These are phyloP conservation scores for Rhabdophis nuchalis DNA, from an alignment of 2,797 vertebrate species.

Conservation along the genomic window DNA sequence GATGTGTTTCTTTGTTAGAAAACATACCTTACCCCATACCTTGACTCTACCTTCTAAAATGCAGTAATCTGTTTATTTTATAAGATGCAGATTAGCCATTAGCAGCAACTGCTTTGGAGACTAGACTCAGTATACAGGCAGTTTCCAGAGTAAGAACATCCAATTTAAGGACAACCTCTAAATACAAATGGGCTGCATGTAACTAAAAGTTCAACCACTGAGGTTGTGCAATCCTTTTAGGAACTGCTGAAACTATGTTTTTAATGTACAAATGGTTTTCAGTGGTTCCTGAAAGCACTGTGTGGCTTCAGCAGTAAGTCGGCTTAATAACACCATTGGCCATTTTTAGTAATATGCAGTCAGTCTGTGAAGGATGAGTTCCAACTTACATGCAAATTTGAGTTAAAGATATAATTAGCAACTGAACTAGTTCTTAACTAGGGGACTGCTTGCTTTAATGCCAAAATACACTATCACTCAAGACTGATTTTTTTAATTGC, in stretches of 20 bases:
- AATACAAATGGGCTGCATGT: background rate
- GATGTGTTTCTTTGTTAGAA: background rate
- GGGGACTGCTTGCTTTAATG: background rate
- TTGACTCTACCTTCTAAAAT: background rate
- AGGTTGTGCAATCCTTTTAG: background rate
- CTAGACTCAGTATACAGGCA: background rate
- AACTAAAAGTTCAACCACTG: background rate
- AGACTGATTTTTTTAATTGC: background rate
- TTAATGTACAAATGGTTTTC: background rate
- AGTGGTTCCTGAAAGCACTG: background rate
- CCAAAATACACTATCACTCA: background rate
- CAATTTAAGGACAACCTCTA: background rate
- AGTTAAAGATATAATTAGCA: background rate
- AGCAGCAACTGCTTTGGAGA: background rate
- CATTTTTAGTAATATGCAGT: background rate
- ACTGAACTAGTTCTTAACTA: background rate
- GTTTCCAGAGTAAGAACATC: background rate
- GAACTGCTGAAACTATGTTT: background rate
- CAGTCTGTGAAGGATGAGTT: background rate
- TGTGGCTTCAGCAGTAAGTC: background rate
- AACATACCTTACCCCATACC: background rate
- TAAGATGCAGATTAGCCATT: background rate
- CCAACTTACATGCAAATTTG: background rate
- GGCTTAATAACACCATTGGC: background rate
- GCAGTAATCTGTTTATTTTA: background rate